A percentile compares a stretch with the other conserved stretches of the same genome.
Conservation (phyloP, 92 coral and sea anemone species). For the Zoanthus gigantus region DNA sequence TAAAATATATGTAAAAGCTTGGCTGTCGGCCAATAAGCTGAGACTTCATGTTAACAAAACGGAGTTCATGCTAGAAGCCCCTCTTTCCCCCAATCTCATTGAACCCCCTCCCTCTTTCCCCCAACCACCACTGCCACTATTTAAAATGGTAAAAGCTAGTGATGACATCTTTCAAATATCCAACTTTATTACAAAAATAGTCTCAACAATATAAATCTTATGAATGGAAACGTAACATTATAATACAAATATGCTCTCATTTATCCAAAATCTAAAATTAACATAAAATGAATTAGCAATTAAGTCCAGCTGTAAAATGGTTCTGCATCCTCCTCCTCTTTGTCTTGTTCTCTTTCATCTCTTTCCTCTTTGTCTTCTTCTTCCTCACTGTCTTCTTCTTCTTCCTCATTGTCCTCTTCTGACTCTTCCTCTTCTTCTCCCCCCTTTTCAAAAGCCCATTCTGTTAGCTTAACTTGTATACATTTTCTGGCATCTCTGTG, state of each 20-base stretch:
- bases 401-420: background rate
- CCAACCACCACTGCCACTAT: background rate
- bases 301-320: background rate
- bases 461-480: slow-evolving; percentile 21
- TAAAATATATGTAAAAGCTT: no score
- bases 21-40: no score
- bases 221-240: background rate
- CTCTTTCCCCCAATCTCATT: no score
- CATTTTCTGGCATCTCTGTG: slow-evolving; percentile 14
- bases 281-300: background rate
- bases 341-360: slow-evolving; percentile 13
- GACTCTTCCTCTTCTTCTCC: slow-evolving; percentile 15
- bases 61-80: no score
- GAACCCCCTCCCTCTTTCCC: no score
- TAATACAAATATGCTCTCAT: background rate
- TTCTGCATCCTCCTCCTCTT: background rate
- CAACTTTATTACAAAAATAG: no score
- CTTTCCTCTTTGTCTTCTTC: slow-evolving; percentile 26
- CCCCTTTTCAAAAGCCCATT: slow-evolving; percentile 28
- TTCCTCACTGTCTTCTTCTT: slow-evolving; percentile 21
- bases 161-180: background rate
- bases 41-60: no score
- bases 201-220: background rate
- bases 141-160: background rate
- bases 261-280: slow-evolving; percentile 3